Evolutionary conservation across 1,140 invertebrate genomes (phyloP), one percentile per base, ranked within the genome.

Genomic region (Maniola jurtina): DNA sequence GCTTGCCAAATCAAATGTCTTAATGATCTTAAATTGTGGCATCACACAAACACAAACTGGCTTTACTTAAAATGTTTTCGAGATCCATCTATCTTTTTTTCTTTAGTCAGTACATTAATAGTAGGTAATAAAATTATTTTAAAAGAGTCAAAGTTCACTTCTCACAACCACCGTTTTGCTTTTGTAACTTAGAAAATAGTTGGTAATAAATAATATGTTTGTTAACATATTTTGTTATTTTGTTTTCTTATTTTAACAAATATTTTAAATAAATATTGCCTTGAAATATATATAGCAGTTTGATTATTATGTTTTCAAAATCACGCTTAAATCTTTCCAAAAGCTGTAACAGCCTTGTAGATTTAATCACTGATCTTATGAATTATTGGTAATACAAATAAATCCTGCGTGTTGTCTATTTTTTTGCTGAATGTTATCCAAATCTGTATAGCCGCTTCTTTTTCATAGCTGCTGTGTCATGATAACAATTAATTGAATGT

Each of bases 171-270:
- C 57, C 60, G 57, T 70, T 69, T 72, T 67, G 75, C 80, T 80
- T 80, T 80, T 86, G 83, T 84, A 80, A 87, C 81, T 82, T 84
- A 83, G 81, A 76, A n/a, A 73, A 79, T 66, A 68, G 58, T 68
- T 61, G 52, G 42, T 45, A 45, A 25, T 25, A 25, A 40, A 45
- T 45, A 45, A 69, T 77, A 84, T 85, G 81, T 86, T 89, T 86
- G 83, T 89, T 89, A 85, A 84, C 83, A 86, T 83, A 82, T 86
- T 85, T 86, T 89, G 80, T 89, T 89, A 83, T 80, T 86, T 81
- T 70, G 59, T 67, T 84, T 78, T 81, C 77, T 81, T 81, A 77
- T 83, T 87, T 84, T n/a, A 81, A 84, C 78, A 81, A 81, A 81
- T 80, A 81, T 83, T 85, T 81, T 66, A 84, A 88, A 86, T 86